Base-by-base conservation (phyloP, 2,113 vertebrate species). In the Sarotherodon lohbergeri region DNA sequence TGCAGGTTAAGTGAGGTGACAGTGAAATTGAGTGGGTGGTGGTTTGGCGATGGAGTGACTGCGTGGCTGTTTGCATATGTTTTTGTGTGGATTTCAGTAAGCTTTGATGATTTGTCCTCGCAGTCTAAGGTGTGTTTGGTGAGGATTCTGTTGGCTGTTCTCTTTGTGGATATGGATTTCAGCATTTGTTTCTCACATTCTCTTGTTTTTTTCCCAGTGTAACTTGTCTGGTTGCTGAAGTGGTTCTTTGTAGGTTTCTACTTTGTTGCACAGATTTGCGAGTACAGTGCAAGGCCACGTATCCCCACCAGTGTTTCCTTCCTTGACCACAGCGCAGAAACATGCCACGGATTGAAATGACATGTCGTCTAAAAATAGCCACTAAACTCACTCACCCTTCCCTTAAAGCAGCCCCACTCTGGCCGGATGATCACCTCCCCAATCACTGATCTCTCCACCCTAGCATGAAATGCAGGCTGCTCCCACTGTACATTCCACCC, bases 301-400 rank as follows among this genome's bases (percentile, higher is more conserved):
- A 56, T 83, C 3, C 39, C 14, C 7, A 24, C 66, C 29, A 3
- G 48, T 54, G 39, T 82, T 87, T 86, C 84, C 79, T 41, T 85
- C 80, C 68, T 81, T 87, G 6, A 88, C 82, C 86, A n/a, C 86
- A 63, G 87, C 19, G 34, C 55, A 88, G 82, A 68, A 89, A 76
- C 81, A 63, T 79, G 78, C 90, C 87, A 83, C 9, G 29, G 91
- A 84, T 88, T 89, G 88, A 88, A 92, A 92, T 91, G 86, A 94
- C 86, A 90, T 68, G 82, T 81, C 39, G 9, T 84, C 93, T 96
- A 96, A 95, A 96, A 95, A 96, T 96, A 96, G 89, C 88, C 43
- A 48, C 89, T 90, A 82, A 95, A 96, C 94, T 93, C 89, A 0
- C 79, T 95, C 91, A 89, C 92, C 94, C 91, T 88, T 84, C 85